Evolutionary conservation across 2,888 invertebrate genomes (phyloP), one percentile per base, ranked within the genome.

Genomic region (Amaurobius ferox): DNA sequence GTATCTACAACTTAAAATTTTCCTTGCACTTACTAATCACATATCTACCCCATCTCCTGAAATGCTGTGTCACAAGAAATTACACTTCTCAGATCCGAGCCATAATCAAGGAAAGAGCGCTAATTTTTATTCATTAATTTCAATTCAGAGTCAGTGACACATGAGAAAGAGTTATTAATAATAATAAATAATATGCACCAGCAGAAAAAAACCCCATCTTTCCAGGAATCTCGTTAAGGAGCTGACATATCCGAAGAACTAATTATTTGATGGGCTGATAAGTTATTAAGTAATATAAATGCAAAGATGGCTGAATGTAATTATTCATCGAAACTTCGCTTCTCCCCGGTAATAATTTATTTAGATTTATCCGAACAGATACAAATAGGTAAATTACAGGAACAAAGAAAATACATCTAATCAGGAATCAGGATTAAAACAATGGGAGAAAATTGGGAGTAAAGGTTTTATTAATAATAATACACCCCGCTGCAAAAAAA

Each of bases 231-330:
- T 48, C 72, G 68, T 70, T 83, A 71, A 83, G 48, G 83, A 67
- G 30, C 77, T 66, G 71, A 71, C 66, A 76, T 64, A 30, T 72
- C 44, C 64, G 26, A 29, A 35, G 28, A 83, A 48, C 77, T 83
- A 77, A 83, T 83, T 83, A 83, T 66, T 72, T 70, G 83, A 77
- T 77, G 71, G 66, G 19, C 35, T 48, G 64, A 77, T 83, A 77
- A 83, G 77, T 71, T 77, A 77, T 76, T 83, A 83, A 83, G 83
- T 83, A 77, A 77, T 76, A 83, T 83, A 83, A 83, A 83, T 83
- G 77, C 66, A 72, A 70, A 44, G 55, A 30, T 40, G 48, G 62
- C 39, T 29, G 44, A 29, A 64, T 61, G 66, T 77, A 77, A 83
- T 83, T 83, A 83, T 74, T 81, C 80, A 81, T 77, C 35, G 61